Evolutionary conservation across 2,113 vertebrate species (phyloP).

Genomic region (Pogonocichla stellata): DNA sequence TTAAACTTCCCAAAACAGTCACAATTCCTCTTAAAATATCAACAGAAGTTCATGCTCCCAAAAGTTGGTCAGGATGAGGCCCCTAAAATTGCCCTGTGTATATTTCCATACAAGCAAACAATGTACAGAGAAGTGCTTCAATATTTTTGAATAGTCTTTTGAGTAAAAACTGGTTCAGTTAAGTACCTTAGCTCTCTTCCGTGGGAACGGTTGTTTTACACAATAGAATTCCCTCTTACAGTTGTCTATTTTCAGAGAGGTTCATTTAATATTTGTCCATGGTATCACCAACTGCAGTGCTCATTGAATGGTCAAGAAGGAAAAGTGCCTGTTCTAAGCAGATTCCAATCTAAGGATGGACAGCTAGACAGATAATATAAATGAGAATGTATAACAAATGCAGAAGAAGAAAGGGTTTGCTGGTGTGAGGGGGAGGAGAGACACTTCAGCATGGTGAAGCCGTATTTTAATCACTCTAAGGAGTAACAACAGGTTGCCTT

Average conservation of each 20-base stretch:
- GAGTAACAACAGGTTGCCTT: constrained; percentile 53
- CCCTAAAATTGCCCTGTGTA: background rate
- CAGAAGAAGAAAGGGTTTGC: constrained; percentile 16
- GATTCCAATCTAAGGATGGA: constrained; percentile 21
- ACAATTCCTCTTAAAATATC: background rate
- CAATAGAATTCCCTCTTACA: constrained; percentile 43
- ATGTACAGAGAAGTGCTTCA: background rate
- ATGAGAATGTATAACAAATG: constrained; percentile 36
- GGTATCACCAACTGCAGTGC: constrained; percentile 49
- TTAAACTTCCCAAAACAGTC: background rate
- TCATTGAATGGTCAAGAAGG: constrained; percentile 47
- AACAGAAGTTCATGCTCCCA: background rate
- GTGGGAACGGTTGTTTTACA: constrained; percentile 8
- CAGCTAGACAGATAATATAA: constrained; percentile 33
- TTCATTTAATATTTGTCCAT: constrained; percentile 46
- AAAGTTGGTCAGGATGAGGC: background rate
- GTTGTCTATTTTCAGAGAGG: constrained; percentile 44
- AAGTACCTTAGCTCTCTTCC: constrained; percentile 2
- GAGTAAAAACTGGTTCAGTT: constrained; percentile 15
- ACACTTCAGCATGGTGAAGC: background rate
- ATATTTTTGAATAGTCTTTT: constrained; percentile 34
- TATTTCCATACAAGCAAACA: background rate
- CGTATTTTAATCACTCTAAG: constrained; percentile 60
- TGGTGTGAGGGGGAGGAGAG: constrained; percentile 28
- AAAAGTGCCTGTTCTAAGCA: constrained; percentile 38